A percentile compares a stretch with the other conserved stretches of the same genome.
Evolutionary conservation across 2,797 vertebrate species (phyloP).

Genomic region (Ara ararauna): DNA sequence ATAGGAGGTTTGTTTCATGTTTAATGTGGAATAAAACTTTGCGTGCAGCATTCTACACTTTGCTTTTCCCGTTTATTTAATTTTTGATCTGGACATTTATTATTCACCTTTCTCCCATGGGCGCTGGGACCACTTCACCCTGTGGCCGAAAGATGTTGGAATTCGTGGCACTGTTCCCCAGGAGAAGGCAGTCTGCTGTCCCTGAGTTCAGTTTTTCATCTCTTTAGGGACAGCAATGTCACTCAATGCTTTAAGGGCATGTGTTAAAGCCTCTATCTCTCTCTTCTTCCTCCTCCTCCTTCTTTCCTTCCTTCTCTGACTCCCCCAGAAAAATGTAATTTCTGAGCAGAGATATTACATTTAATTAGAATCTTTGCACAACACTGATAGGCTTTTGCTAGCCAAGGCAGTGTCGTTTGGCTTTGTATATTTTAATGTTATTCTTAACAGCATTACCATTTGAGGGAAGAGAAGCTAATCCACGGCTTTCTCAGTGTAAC

Average conservation of each 20-base stretch:
- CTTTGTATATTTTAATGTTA: neutral
- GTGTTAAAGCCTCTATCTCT: neutral
- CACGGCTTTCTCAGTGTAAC: neutral
- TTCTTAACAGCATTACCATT: neutral
- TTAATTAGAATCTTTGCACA: neutral
- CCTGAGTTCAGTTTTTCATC: neutral
- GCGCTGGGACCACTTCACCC: neutral
- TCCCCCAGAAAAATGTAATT: neutral
- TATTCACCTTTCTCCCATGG: neutral
- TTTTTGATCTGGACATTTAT: neutral
- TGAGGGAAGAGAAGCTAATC: neutral
- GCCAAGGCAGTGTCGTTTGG: neutral
- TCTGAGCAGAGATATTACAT: neutral
- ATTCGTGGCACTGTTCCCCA: neutral
- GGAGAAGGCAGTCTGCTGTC: neutral
- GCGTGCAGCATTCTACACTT: neutral
- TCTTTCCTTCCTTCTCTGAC: neutral
- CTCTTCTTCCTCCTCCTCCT: neutral
- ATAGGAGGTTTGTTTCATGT: neutral
- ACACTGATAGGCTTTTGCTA: neutral
- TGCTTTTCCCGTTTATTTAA: neutral
- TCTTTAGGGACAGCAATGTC: neutral
- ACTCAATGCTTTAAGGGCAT: neutral
- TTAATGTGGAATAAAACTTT: slow-evolving; percentile 16
- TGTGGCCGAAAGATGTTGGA: neutral